Conservation (phyloP, 1,140 invertebrate genomes). For the Bombus confusus region DNA sequence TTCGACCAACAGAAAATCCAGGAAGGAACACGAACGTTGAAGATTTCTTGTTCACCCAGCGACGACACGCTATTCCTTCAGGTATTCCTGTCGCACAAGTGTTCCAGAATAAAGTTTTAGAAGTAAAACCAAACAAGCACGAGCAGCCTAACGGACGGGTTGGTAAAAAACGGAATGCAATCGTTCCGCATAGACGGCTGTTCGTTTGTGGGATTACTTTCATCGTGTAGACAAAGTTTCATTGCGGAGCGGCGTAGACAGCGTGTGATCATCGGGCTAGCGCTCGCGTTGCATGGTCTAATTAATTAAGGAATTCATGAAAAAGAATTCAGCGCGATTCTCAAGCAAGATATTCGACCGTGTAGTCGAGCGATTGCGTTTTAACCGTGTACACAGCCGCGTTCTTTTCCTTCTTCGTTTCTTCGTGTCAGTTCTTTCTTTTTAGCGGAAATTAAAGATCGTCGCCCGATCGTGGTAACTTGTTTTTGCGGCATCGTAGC, state of each 20-base stretch:
- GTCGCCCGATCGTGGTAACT: neutral
- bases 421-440: neutral
- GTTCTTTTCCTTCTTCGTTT: neutral
- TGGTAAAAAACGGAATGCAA: slow-evolving; percentile 19
- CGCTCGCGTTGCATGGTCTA: slow-evolving; percentile 28
- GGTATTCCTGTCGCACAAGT: neutral
- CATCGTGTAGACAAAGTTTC: slow-evolving; percentile 22
- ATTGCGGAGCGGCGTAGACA: slow-evolving; percentile 1
- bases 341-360: slow-evolving; percentile 20
- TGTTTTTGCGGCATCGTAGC: neutral
- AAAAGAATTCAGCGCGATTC: slow-evolving; percentile 44
- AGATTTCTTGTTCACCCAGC: neutral
- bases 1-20: neutral
- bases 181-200: neutral
- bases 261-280: slow-evolving; percentile 46
- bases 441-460: slow-evolving; percentile 6
- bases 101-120: neutral
- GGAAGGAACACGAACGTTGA: neutral
- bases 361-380: slow-evolving; percentile 9
- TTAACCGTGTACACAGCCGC: no score
- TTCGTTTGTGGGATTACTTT: slow-evolving; percentile 49
- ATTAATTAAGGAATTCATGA: slow-evolving; percentile 56
- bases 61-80: no score
- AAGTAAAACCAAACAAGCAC: neutral
- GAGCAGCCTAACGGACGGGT: neutral